Conservation (phyloP, 2,888 invertebrate genomes). For the Cephus sareptanus region DNA sequence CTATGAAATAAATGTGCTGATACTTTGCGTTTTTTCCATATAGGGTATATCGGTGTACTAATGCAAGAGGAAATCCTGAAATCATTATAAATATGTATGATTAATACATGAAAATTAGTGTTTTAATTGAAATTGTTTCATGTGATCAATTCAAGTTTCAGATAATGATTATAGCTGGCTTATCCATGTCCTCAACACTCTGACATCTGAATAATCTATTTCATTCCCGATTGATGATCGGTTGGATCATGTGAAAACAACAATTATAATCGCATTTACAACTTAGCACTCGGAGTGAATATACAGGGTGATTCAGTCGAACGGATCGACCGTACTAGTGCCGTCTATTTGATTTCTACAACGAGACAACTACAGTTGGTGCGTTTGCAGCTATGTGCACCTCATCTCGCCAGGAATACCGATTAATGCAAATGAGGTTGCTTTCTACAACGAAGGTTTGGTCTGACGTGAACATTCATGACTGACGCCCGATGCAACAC, state of each 20-base stretch:
- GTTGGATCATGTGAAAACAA: background rate
- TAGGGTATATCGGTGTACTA: conserved; percentile 72
- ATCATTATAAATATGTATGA: conserved; percentile 39
- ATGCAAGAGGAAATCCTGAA: conserved; percentile 80
- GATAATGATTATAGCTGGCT: background rate
- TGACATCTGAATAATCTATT: background rate
- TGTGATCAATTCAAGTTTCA: background rate
- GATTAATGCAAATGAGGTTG: background rate
- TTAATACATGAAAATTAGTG: background rate
- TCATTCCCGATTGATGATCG: background rate
- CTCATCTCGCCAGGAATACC: background rate
- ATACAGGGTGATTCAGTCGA: background rate
- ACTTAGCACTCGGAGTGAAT: background rate
- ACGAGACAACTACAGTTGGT: background rate
- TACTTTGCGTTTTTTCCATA: conserved; percentile 69
- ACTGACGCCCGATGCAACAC: background rate
- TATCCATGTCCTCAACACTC: background rate
- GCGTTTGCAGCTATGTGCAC: background rate
- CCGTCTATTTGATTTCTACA: background rate
- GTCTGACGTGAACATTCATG: background rate
- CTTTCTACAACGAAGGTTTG: background rate
- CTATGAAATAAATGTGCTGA: conserved; percentile 81
- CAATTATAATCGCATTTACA: background rate
- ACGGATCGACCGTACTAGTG: background rate
- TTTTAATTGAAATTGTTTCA: too few relatives aligned